These are phyloP conservation scores for Neotoma lepida DNA, from an alignment of 2,113 vertebrate species.

Conservation along the genomic window DNA sequence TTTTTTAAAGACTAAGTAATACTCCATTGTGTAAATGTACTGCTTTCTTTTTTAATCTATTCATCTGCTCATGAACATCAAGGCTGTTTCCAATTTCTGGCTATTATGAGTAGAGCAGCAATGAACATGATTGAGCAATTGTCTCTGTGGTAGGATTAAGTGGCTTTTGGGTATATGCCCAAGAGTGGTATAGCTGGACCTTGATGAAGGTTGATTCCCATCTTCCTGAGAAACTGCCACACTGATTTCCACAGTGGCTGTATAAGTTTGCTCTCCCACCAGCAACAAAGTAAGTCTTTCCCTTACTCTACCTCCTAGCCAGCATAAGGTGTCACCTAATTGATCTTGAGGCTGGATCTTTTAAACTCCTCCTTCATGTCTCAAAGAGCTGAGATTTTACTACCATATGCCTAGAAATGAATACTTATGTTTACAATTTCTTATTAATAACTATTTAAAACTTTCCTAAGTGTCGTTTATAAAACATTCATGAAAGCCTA, in stretches of 20 bases:
- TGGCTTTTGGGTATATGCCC: neutral
- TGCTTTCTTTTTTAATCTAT: neutral
- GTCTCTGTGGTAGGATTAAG: neutral
- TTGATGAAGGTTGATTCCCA: neutral
- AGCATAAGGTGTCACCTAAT: too few relatives aligned
- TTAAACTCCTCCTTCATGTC: neutral
- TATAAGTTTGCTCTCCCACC: neutral
- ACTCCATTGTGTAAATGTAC: neutral
- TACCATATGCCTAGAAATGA: neutral
- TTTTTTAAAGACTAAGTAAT: neutral
- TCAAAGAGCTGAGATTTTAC: neutral
- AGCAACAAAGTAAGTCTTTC: neutral
- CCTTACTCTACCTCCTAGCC: neutral
- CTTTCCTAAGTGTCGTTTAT: conserved; percentile 6
- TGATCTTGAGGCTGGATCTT: neutral
- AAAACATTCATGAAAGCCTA: neutral
- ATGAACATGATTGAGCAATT: too few relatives aligned
- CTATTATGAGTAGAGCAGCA: neutral
- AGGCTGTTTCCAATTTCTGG: neutral
- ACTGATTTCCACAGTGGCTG: neutral
- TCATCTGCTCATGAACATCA: neutral
- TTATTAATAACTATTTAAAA: neutral
- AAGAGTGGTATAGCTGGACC: neutral
- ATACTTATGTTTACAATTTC: neutral
- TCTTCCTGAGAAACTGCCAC: neutral